phyloP scores from a whole-genome alignment of 2,797 vertebrate species.

The Trematocara caparti region DNA sequence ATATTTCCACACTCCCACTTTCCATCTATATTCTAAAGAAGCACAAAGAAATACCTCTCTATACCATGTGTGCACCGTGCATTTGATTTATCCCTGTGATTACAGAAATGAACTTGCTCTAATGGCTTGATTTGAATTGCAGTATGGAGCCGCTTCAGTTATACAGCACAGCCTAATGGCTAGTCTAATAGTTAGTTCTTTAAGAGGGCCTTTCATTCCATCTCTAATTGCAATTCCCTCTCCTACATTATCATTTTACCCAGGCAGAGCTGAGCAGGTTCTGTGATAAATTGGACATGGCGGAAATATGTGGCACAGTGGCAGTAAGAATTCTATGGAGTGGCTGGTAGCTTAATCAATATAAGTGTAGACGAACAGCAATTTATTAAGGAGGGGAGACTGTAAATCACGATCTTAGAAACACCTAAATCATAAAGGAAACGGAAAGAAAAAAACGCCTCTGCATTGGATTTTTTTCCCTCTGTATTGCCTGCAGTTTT shows the following conservation, averaged over 20 bases:
- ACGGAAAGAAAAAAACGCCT: background rate
- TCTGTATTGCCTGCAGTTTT: background rate
- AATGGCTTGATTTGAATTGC: conserved; percentile 17
- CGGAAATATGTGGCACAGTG: conserved; percentile 40
- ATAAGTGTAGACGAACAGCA: conserved; percentile 39
- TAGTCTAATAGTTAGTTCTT: conserved; percentile 14
- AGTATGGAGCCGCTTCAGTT: conserved; percentile 1
- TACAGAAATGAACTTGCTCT: conserved; percentile 13
- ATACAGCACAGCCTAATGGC: conserved; percentile 18
- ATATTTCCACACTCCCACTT: background rate
- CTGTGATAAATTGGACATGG: conserved; percentile 48
- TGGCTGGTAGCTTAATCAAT: conserved; percentile 40
- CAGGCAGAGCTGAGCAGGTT: conserved; percentile 14
- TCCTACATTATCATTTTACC: conserved; percentile 49
- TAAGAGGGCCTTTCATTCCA: conserved; percentile 24
- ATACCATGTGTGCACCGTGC: background rate
- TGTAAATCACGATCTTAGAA: conserved; percentile 39
- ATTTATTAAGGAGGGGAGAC: conserved; percentile 37
- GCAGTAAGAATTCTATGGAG: conserved; percentile 40
- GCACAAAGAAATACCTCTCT: background rate
- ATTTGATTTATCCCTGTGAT: conserved; percentile 42
- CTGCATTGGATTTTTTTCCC: background rate
- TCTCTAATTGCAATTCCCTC: conserved; percentile 45
- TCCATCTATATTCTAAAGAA: background rate
- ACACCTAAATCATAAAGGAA: conserved; percentile 36